A percentile compares a stretch with the other conserved stretches of the same genome.
Evolutionary conservation across 2,113 vertebrate species (phyloP).

Genomic region (Pelvicachromis taeniatus): DNA sequence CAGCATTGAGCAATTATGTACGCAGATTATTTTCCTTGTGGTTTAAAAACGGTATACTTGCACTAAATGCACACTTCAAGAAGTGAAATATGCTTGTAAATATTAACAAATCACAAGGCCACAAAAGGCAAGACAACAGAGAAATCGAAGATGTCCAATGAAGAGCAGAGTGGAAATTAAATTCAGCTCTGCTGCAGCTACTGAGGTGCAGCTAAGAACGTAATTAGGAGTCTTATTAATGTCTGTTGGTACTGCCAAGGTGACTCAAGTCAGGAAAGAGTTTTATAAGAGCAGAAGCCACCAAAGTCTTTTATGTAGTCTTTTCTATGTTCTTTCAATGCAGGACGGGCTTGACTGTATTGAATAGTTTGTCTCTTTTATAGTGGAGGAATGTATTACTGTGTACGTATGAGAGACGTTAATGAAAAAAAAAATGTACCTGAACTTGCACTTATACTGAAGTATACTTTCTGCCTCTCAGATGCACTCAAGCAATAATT

Average conservation of each 20-base stretch:
- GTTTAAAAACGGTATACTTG: background rate
- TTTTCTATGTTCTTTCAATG: conserved; percentile 27
- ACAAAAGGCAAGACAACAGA: background rate
- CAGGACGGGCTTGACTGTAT: background rate
- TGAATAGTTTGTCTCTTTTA: conserved; percentile 31
- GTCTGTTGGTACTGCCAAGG: conserved; percentile 65
- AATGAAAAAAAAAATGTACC: background rate
- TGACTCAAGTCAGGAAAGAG: conserved; percentile 45
- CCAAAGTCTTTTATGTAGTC: conserved; percentile 55
- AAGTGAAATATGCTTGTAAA: background rate
- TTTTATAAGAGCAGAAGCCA: conserved; percentile 63
- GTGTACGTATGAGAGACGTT: background rate
- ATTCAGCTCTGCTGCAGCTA: conserved; percentile 23
- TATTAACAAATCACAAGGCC: conserved; percentile 23
- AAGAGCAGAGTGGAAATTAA: background rate
- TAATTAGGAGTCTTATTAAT: conserved; percentile 66
- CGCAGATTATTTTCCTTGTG: background rate
- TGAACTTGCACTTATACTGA: background rate
- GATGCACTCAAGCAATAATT: background rate
- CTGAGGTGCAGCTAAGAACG: conserved; percentile 24
- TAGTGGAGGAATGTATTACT: conserved; percentile 10
- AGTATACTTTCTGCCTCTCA: background rate
- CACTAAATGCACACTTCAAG: conserved; percentile 3
- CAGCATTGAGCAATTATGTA: background rate
- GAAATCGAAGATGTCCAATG: background rate